Percentiles rank a stretch among this genome's conserved stretches.
Conservation (phyloP, 2,888 invertebrate genomes). For the Thysanoteuthis rhombus region DNA sequence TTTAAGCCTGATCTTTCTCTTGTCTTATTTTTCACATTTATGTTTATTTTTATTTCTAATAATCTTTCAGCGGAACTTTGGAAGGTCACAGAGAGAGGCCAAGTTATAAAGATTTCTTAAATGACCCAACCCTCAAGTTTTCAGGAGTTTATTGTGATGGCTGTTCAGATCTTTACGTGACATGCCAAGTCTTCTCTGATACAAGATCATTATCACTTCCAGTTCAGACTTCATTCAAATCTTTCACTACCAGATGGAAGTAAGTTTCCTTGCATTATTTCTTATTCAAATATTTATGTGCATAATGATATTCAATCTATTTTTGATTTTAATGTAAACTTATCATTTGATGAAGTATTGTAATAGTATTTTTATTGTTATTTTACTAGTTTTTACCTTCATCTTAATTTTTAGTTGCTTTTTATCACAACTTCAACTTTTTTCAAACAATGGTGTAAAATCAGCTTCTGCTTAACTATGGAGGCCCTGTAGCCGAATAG, state of each 20-base stretch:
- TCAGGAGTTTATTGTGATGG: conserved; percentile 87
- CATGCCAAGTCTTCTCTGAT: conserved; percentile 84
- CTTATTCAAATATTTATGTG: too few species aligned
- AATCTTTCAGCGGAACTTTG: conserved; percentile 81
- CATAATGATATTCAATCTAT: too few species aligned
- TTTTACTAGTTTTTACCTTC: too few species aligned
- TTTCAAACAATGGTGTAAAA: too few species aligned
- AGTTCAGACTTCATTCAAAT: conserved; percentile 88
- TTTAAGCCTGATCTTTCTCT: too few species aligned
- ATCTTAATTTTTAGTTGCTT: too few species aligned
- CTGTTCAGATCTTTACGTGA: conserved; percentile 88
- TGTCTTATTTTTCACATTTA: neutral
- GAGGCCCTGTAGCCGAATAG: too few species aligned
- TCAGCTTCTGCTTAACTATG: too few species aligned
- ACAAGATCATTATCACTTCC: conserved; percentile 85
- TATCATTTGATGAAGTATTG: too few species aligned
- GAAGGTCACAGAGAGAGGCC: conserved; percentile 90
- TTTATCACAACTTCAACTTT: too few species aligned
- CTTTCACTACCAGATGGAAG: conserved; percentile 93
- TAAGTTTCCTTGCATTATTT: conserved; percentile 69
- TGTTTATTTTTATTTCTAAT: neutral
- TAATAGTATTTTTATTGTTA: too few species aligned
- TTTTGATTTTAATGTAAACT: too few species aligned
- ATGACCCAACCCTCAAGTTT: conserved; percentile 88
- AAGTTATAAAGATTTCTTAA: conserved; percentile 85